Percentiles rank a stretch among this genome's conserved stretches.
Conservation (phyloP, 92 coral and sea anemone species). For the Scolanthus callimorphus region DNA sequence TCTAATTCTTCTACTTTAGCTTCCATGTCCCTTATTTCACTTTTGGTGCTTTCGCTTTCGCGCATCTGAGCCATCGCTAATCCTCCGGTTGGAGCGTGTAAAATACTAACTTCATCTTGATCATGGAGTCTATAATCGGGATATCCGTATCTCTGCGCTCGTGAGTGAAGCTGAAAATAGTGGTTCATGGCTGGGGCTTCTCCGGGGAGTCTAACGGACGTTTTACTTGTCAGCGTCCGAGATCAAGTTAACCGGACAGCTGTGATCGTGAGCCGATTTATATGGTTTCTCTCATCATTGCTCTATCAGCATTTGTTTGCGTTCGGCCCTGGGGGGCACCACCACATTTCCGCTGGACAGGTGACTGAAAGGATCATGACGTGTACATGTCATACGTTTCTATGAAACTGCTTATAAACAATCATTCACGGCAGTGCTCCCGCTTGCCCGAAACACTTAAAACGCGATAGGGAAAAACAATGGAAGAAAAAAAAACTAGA, state of each 20-base stretch:
- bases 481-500: too few species aligned
- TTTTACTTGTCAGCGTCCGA: neutral
- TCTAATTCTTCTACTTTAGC: slow-evolving; percentile 15
- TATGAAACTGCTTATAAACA: slow-evolving; percentile 53
- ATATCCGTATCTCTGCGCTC: slow-evolving; percentile 49
- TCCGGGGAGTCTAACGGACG: neutral
- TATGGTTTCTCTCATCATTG: slow-evolving; percentile 33
- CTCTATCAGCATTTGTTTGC: slow-evolving; percentile 53
- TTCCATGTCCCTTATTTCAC: slow-evolving; percentile 2
- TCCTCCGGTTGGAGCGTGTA: slow-evolving; percentile 12
- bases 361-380: slow-evolving; percentile 44
- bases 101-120: slow-evolving; percentile 29
- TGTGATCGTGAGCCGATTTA: slow-evolving; percentile 50
- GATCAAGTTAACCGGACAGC: slow-evolving; percentile 33
- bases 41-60: slow-evolving; percentile 1
- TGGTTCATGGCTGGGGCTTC: slow-evolving; percentile 35
- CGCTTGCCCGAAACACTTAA: slow-evolving; percentile 10
- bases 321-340: slow-evolving; percentile 75
- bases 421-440: slow-evolving; percentile 18
- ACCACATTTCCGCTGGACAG: slow-evolving; percentile 50
- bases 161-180: slow-evolving; percentile 49
- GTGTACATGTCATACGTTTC: slow-evolving; percentile 52
- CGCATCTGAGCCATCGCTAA: slow-evolving; percentile 2
- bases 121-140: slow-evolving; percentile 56
- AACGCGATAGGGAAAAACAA: too few species aligned